A percentile compares a stretch with the other conserved stretches of the same genome.
These are phyloP conservation scores for Daphoenositta chrysoptera DNA, from an alignment of 2,113 vertebrate genomes.

Conservation along the genomic window DNA sequence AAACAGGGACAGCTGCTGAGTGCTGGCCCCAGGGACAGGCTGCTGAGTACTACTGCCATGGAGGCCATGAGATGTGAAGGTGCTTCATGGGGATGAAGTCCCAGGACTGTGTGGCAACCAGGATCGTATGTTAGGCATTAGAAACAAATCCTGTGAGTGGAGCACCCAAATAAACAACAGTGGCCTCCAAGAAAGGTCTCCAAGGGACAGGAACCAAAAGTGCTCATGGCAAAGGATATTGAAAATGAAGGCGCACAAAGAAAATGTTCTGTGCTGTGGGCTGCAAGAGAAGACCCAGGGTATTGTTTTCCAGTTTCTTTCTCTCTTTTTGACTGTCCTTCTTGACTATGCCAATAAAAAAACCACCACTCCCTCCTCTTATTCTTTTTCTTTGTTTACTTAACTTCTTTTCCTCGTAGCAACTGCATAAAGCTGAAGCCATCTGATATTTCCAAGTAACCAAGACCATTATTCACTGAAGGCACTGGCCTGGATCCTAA, in stretches of 20 bases:
- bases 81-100: not conserved
- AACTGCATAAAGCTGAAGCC: conserved; percentile 54
- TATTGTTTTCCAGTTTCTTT: conserved; percentile 26
- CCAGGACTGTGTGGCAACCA: not conserved
- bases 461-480: conserved; percentile 54
- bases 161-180: not conserved
- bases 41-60: not conserved
- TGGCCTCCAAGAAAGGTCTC: not conserved
- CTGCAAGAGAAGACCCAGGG: not conserved
- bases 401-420: conserved; percentile 57
- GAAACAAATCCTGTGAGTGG: not conserved
- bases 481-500: conserved; percentile 59
- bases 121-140: not conserved
- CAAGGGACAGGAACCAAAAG: not conserved
- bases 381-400: conserved; percentile 65
- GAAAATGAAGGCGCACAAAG: not conserved
- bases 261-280: not conserved
- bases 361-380: conserved; percentile 53
- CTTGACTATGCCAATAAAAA: conserved; percentile 35
- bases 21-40: not conserved
- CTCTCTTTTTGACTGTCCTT: conserved; percentile 18
- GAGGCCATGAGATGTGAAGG: not conserved
- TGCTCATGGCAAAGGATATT: not conserved
- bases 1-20: not conserved
- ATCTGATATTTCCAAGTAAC: conserved; percentile 62